Base-by-base conservation (phyloP, 1,140 invertebrate genomes). In the Latrodectus geometricus region DNA sequence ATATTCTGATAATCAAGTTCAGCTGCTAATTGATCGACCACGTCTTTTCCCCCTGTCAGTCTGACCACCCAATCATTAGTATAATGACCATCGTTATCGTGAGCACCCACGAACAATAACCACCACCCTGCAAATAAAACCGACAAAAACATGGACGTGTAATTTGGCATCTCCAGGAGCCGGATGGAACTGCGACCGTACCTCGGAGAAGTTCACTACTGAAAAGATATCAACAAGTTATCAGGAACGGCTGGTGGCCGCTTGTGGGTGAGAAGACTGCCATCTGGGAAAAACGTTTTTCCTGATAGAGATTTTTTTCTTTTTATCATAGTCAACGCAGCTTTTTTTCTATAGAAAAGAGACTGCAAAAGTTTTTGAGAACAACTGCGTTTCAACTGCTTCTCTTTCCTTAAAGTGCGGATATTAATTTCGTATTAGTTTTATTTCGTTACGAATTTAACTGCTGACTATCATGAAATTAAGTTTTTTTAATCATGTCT, bases 31-130 rank as follows among this genome's bases (percentile, higher is more conserved):
- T 91, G 88, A 8, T 92, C 89, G 0, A 93, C 92, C 15, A 91
- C 89, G 81, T 91, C 89, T 9, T 89, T 88, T 56, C 93, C 93
- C 20, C 92, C 92, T 35, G 90, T 89, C 49, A 94, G 89, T 88
- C 92, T 90, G 9, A 94, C 92, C 17, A 93, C 91, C 93, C 93
- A 94, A 90, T 93, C 93, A 76, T 93, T 93, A 35, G 91, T 90
- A 86, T 91, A 93, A 69, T 90, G 89, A 11, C 86, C 66, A 86
- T 89, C 88, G n/a, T 17, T 21, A 50, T 87, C 86, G 50, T 87
- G 86, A 21, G 49, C 54, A 14, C 17, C 49, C 7, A 11, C 17
- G 5, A 50, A 21, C 4, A 73, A 23, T 15, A 61, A 49, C 73
- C 20, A 74, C 48, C 23, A 17, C n/a, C 11, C 56, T 17, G 56